A percentile compares a stretch with the other conserved stretches of the same genome.
Evolutionary conservation across 2,113 vertebrate species (phyloP).

Genomic region (Anguilla japonica): DNA sequence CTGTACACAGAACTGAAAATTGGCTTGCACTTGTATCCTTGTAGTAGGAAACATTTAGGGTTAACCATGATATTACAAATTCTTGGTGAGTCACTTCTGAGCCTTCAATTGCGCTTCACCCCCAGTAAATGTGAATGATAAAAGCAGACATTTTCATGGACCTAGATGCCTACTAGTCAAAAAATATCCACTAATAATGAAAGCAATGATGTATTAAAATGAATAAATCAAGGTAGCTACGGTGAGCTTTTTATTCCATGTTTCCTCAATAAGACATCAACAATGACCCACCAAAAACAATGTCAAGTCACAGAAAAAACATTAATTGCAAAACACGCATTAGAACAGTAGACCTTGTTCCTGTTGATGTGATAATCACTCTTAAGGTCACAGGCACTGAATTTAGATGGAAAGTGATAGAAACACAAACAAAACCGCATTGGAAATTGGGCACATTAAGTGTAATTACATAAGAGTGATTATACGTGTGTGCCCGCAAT

Average conservation of each 20-base stretch:
- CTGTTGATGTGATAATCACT: not conserved
- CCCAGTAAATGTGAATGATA: not conserved
- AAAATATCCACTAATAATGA: too few relatives aligned
- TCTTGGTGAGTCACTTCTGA: not conserved
- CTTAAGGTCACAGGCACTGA: not conserved
- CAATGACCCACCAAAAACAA: not conserved
- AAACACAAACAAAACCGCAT: not conserved
- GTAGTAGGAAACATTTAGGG: not conserved
- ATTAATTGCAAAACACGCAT: not conserved
- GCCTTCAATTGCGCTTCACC: not conserved
- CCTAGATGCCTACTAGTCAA: not conserved
- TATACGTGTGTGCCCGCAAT: not conserved
- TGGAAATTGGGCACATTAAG: not conserved
- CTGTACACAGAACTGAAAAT: not conserved
- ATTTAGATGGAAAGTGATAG: not conserved
- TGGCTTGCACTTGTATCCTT: not conserved
- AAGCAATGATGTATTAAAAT: too few relatives aligned
- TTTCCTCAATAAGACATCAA: not conserved
- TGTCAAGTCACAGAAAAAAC: not conserved
- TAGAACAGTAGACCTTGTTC: not conserved
- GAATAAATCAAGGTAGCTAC: too few relatives aligned
- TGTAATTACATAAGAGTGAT: not conserved
- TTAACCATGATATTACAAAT: not conserved
- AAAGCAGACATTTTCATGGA: not conserved
- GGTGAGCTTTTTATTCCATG: too few relatives aligned